Evolutionary conservation across 2,888 invertebrate genomes (phyloP).

Genomic region (Drosophila mayaguana): DNA sequence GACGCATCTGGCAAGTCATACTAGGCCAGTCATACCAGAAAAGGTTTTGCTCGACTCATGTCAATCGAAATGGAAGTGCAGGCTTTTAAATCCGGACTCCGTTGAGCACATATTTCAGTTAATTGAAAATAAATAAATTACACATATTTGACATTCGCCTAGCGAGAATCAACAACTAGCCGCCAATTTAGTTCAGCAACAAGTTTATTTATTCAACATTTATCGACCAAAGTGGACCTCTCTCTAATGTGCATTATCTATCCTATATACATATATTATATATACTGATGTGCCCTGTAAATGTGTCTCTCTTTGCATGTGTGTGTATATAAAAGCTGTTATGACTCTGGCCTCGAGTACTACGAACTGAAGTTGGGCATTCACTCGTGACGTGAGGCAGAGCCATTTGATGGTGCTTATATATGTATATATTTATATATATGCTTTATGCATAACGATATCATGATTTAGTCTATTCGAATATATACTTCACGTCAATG

Average conservation of each 20-base stretch:
- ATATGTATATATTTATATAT: conserved; percentile 6
- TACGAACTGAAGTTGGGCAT: conserved; percentile 10
- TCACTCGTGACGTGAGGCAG: conserved; percentile 20
- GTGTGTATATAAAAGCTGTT: conserved; percentile 30
- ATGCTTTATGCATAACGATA: conserved; percentile 11
- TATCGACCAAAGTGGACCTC: conserved; percentile 46
- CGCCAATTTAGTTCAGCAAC: conserved; percentile 44
- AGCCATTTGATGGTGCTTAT: conserved; percentile 7
- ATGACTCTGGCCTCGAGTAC: conserved; percentile 17
- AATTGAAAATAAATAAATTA: conserved; percentile 22
- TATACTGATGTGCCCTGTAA: conserved; percentile 10
- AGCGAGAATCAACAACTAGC: conserved; percentile 12
- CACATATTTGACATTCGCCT: conserved; percentile 4
- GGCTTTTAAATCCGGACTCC: background rate
- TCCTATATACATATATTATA: conserved; percentile 4
- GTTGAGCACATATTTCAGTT: background rate
- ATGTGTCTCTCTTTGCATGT: background rate
- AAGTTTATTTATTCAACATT: conserved; percentile 61
- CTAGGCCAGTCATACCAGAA: background rate
- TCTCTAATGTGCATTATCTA: conserved; percentile 39
- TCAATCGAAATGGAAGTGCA: background rate
- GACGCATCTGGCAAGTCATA: conserved; percentile 24
- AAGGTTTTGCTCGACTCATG: background rate
- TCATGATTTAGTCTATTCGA: background rate
- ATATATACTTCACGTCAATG: conserved; percentile 5